Percentiles rank a stretch among this genome's conserved stretches.
Conservation (phyloP, 2,797 vertebrate species). For the Eutrigla gurnardus region DNA sequence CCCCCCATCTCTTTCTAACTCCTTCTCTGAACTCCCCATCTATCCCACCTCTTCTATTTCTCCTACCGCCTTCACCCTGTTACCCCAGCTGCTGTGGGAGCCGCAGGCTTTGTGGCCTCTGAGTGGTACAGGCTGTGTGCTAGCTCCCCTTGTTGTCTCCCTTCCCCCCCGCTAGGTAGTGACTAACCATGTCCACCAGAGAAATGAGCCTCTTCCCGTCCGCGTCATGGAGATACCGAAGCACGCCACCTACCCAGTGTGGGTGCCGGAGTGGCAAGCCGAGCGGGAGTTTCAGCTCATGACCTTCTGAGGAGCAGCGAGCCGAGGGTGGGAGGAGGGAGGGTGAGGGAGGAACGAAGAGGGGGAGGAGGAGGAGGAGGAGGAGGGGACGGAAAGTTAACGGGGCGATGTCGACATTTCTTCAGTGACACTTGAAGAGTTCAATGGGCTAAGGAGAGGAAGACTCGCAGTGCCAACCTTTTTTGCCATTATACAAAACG, state of each 20-base stretch:
- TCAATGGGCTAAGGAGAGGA: conserved; percentile 71
- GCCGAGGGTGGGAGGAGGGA: conserved; percentile 68
- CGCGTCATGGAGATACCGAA: conserved; percentile 88
- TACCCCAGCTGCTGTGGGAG: conserved; percentile 76
- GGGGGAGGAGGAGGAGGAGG: conserved; percentile 38
- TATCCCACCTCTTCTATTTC: conserved; percentile 37
- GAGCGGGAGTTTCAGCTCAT: conserved; percentile 90
- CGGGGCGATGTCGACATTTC: conserved; percentile 65
- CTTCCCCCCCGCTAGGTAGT: conserved; percentile 89
- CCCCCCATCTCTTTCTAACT: conserved; percentile 41
- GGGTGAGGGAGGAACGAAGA: conserved; percentile 57
- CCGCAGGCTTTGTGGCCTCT: conserved; percentile 73
- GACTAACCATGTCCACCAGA: conserved; percentile 89
- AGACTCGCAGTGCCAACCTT: conserved; percentile 61
- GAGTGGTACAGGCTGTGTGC: conserved; percentile 84
- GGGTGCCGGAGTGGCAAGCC: conserved; percentile 89
- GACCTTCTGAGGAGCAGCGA: conserved; percentile 88
- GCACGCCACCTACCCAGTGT: conserved; percentile 90
- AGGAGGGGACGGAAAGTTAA: conserved; percentile 51
- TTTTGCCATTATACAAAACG: conserved; percentile 64
- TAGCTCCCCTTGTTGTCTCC: conserved; percentile 89
- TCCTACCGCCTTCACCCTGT: conserved; percentile 57
- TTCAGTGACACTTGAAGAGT: conserved; percentile 77
- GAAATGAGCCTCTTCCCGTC: conserved; percentile 85
- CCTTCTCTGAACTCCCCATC: conserved; percentile 41